phyloP scores from a whole-genome alignment of 2,888 invertebrate species.

The Smittia sp. region DNA sequence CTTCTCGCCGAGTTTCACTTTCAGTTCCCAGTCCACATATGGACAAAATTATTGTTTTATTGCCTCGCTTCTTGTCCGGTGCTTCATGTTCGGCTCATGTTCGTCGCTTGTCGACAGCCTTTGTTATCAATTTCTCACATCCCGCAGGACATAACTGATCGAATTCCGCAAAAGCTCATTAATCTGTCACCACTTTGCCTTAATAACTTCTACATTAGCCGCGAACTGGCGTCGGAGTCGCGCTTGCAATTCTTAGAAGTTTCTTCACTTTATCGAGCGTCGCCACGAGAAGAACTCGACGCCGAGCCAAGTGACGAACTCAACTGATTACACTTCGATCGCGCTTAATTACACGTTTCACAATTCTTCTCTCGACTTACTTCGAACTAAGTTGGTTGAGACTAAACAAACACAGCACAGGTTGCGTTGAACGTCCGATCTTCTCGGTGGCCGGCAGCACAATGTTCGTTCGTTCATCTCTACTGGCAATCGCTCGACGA shows the following conservation, averaged over 20 bases:
- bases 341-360: not conserved
- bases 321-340: not conserved
- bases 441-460: not conserved
- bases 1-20: slow-evolving; percentile 15
- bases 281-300: not conserved
- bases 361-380: not conserved
- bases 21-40: not conserved
- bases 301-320: not conserved
- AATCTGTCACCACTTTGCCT: not conserved
- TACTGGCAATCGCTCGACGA: no score
- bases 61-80: not conserved
- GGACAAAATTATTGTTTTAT: slow-evolving; percentile 21
- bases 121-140: not conserved
- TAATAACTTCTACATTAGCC: no score
- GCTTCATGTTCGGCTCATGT: not conserved
- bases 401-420: not conserved
- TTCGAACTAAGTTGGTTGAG: no score
- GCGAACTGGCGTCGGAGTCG: not conserved
- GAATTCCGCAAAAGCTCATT: not conserved
- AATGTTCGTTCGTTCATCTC: not conserved
- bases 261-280: not conserved
- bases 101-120: not conserved
- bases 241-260: not conserved
- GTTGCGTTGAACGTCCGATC: not conserved
- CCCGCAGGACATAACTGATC: not conserved